Percentiles rank a stretch among this genome's conserved stretches.
Conservation (phyloP, 2,113 vertebrate species). For the Mystacornis crossleyi region DNA sequence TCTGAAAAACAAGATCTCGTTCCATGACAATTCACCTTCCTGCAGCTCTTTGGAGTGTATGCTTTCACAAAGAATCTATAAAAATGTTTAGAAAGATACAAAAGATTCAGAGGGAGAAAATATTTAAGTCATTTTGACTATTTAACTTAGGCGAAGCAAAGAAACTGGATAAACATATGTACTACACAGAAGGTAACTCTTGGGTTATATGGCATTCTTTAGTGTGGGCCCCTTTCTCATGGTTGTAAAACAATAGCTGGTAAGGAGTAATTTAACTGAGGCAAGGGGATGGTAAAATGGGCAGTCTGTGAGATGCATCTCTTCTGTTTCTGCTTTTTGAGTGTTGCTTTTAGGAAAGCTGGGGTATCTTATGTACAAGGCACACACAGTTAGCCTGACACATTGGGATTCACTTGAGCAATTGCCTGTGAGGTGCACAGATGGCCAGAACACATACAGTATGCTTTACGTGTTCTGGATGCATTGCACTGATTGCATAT, state of each 20-base stretch:
- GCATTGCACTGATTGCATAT: not conserved
- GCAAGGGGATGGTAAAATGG: fast-evolving
- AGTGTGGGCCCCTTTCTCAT: not conserved
- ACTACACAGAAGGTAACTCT: not conserved
- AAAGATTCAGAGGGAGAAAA: not conserved
- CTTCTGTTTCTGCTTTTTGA: not conserved
- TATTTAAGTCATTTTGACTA: not conserved
- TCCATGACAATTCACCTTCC: not conserved
- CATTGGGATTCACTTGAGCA: not conserved
- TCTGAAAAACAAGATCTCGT: not conserved
- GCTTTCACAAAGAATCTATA: not conserved
- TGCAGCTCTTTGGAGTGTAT: not conserved
- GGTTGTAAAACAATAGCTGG: not conserved
- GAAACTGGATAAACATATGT: fast-evolving
- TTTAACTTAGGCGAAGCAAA: not conserved
- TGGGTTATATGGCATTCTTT: not conserved
- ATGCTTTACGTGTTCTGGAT: not conserved
- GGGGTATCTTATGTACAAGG: not conserved
- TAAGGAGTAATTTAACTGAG: not conserved
- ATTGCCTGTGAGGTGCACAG: not conserved
- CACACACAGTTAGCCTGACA: not conserved
- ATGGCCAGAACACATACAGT: not conserved
- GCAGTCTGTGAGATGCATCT: fast-evolving
- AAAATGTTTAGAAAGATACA: not conserved
- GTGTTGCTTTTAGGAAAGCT: not conserved